Percentiles rank a stretch among this genome's conserved stretches.
Conservation (phyloP, 2,113 vertebrate genomes). For the Gulo gulo region DNA sequence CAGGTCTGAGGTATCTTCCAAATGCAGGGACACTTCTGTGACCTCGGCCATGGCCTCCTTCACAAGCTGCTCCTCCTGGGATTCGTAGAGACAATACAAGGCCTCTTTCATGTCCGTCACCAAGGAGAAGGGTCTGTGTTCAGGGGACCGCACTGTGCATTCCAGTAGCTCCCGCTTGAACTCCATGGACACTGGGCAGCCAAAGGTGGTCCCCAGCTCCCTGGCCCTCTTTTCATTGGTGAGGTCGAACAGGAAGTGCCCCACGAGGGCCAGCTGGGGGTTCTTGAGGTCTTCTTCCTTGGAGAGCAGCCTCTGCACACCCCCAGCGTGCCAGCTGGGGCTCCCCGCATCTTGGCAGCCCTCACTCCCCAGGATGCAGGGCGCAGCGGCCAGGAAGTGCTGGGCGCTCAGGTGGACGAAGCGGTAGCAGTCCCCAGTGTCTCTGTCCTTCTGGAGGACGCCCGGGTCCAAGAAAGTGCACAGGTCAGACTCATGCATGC, state of each 20-base stretch:
- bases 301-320: neutral
- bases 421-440: neutral
- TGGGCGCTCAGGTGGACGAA: constrained; percentile 71
- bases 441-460: neutral
- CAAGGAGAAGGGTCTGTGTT: neutral
- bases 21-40: neutral
- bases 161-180: neutral
- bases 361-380: neutral
- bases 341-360: fast-evolving
- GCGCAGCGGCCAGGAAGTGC: constrained; percentile 57
- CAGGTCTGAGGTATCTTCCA: neutral
- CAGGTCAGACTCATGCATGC: neutral
- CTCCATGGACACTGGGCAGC: fast-evolving
- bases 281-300: neutral
- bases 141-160: fast-evolving
- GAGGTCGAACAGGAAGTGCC: constrained; percentile 39
- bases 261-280: neutral
- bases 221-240: neutral
- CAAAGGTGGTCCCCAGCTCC: neutral
- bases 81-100: neutral
- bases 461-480: neutral
- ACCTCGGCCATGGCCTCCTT: neutral
- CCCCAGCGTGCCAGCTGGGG: fast-evolving
- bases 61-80: neutral
- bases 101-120: fast-evolving